Evolutionary conservation across 1,140 invertebrate species (phyloP).

Genomic region (Aporrectodea caliginosa): DNA sequence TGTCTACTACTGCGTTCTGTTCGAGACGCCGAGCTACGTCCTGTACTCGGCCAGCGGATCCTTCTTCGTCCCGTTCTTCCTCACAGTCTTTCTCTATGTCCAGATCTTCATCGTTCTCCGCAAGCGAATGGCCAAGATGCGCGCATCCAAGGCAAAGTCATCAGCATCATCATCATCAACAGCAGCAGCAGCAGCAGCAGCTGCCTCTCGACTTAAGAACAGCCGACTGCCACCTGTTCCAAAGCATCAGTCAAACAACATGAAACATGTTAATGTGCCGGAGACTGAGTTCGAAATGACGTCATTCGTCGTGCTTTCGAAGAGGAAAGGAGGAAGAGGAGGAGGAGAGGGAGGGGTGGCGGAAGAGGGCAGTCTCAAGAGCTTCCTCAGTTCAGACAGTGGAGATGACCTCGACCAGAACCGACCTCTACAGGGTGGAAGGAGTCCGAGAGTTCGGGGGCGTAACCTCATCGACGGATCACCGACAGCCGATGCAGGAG

Average conservation of each 20-base stretch:
- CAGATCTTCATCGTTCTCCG: slow-evolving; percentile 75
- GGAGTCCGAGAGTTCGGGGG: too few species aligned
- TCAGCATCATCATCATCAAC: not conserved
- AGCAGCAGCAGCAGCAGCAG: not conserved
- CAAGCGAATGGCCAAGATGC: slow-evolving; percentile 19
- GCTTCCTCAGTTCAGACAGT: not conserved
- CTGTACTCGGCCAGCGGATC: slow-evolving; percentile 89
- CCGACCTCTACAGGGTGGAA: not conserved
- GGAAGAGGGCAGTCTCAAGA: not conserved
- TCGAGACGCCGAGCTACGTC: slow-evolving; percentile 74
- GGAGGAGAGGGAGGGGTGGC: not conserved
- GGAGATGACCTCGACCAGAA: too few species aligned
- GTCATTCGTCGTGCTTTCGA: not conserved
- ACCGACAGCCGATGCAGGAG: not conserved
- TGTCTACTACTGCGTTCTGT: slow-evolving; percentile 51
- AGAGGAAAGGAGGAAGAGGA: too few species aligned
- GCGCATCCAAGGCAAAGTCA: not conserved
- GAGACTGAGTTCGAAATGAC: not conserved
- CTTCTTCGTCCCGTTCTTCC: slow-evolving; percentile 92
- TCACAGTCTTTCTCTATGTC: slow-evolving; percentile 96
- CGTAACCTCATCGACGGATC: not conserved
- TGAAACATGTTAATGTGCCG: not conserved
- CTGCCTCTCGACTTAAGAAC: too few species aligned
- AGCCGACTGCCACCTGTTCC: not conserved
- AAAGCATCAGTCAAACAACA: not conserved